A percentile compares a stretch with the other conserved stretches of the same genome.
Evolutionary conservation across 2,888 invertebrate genomes (phyloP).

Genomic region (Isoperla grammatica): DNA sequence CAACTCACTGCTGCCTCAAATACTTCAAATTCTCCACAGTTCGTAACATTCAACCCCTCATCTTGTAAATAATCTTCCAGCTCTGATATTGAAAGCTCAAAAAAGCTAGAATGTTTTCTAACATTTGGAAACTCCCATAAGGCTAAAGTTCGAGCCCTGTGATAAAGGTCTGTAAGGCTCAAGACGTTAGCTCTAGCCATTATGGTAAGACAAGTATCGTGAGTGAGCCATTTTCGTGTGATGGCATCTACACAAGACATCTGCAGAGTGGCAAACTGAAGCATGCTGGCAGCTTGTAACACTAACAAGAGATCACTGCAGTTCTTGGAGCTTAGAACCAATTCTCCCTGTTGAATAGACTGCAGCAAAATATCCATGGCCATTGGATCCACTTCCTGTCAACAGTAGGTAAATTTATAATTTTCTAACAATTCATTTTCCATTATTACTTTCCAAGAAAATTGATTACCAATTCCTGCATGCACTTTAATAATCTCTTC

Average conservation of each 20-base stretch:
- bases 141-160: slow-evolving; percentile 28
- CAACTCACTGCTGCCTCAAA: slow-evolving; percentile 34
- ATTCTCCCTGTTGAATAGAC: slow-evolving; percentile 36
- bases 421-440: neutral
- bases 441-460: neutral
- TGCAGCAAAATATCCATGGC: slow-evolving; percentile 42
- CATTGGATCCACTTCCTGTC: slow-evolving; percentile 42
- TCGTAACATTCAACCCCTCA: slow-evolving; percentile 24
- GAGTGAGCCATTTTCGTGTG: slow-evolving; percentile 25
- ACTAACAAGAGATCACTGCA: slow-evolving; percentile 38
- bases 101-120: slow-evolving; percentile 24
- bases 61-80: slow-evolving; percentile 25
- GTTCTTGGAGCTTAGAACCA: slow-evolving; percentile 33
- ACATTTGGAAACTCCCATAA: slow-evolving; percentile 33
- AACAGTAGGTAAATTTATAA: neutral
- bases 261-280: slow-evolving; percentile 42
- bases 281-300: slow-evolving; percentile 42
- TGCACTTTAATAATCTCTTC: too few species aligned
- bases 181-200: slow-evolving; percentile 30
- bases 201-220: slow-evolving; percentile 31
- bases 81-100: slow-evolving; percentile 27
- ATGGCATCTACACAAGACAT: slow-evolving; percentile 34
- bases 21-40: slow-evolving; percentile 29
- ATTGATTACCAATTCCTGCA: too few species aligned
- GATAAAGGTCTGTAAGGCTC: slow-evolving; percentile 27